phyloP scores from a whole-genome alignment of 2,113 vertebrate genomes.

The Nycticorax nycticorax region DNA sequence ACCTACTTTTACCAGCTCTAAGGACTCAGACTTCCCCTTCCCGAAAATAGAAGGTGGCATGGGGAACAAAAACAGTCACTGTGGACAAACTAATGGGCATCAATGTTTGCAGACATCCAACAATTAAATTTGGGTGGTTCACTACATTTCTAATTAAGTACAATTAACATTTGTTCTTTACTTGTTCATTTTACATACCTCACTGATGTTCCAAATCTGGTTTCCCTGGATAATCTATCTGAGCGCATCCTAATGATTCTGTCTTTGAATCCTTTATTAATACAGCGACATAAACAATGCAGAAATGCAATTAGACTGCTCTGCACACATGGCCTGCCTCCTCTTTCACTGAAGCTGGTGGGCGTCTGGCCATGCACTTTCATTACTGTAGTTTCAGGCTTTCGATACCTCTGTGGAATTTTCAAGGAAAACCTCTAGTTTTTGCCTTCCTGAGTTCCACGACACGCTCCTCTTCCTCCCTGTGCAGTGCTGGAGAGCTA shows the following conservation, averaged over 20 bases:
- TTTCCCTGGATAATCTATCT: conserved; percentile 19
- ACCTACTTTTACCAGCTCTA: conserved; percentile 25
- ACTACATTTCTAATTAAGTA: conserved; percentile 70
- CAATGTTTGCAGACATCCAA: conserved; percentile 9
- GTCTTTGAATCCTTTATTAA: conserved; percentile 50
- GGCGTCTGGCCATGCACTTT: not conserved
- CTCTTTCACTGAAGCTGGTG: not conserved
- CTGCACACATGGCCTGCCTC: not conserved
- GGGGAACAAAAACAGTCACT: not conserved
- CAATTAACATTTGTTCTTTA: conserved; percentile 60
- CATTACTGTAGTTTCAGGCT: not conserved
- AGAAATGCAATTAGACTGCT: conserved; percentile 67
- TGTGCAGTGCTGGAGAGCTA: not conserved
- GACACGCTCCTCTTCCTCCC: not conserved
- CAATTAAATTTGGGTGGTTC: conserved; percentile 67
- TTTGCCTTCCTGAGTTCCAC: not conserved
- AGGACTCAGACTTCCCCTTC: conserved; percentile 10
- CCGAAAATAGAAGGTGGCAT: conserved; percentile 36
- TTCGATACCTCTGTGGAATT: not conserved
- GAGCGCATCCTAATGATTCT: conserved; percentile 63
- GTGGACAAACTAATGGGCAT: conserved; percentile 50
- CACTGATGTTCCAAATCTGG: conserved; percentile 23
- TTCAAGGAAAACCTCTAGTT: not conserved
- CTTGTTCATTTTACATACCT: conserved; percentile 60
- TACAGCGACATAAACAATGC: conserved; percentile 51